Percentiles rank a stretch among this genome's conserved stretches.
Conservation (phyloP, 2,797 vertebrate genomes). For the Percopsis omiscomaycus region DNA sequence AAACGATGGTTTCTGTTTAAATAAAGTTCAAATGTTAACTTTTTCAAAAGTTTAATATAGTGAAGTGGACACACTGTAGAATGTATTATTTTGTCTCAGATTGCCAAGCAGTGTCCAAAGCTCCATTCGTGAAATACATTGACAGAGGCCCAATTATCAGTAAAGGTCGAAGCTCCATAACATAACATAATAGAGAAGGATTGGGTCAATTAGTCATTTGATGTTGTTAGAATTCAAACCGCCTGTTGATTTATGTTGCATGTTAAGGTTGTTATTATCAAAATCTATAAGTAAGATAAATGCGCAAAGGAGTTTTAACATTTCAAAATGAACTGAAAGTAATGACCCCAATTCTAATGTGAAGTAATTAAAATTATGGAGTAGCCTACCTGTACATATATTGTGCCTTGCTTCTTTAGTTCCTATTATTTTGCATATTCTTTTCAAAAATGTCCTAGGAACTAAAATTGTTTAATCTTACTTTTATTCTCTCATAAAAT, state of each 20-base stretch:
- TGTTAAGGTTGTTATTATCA: constrained; percentile 30
- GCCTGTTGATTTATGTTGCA: not conserved
- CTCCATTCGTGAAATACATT: too few relatives aligned
- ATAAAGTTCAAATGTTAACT: constrained; percentile 63
- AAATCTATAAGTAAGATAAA: constrained; percentile 38
- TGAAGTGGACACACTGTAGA: constrained; percentile 72
- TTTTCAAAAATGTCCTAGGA: constrained; percentile 11
- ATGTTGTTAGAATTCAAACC: too few relatives aligned
- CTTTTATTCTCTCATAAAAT: constrained; percentile 34
- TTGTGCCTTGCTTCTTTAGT: constrained; percentile 81
- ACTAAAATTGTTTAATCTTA: constrained; percentile 38
- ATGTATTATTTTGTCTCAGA: constrained; percentile 67
- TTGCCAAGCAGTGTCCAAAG: constrained; percentile 48
- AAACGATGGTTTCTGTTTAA: constrained; percentile 39
- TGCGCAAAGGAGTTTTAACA: constrained; percentile 17
- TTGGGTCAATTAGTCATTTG: too few relatives aligned
- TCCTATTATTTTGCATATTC: constrained; percentile 40
- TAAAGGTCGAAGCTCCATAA: constrained; percentile 57
- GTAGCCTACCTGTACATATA: constrained; percentile 36
- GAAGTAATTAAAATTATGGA: constrained; percentile 52
- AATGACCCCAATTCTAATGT: constrained; percentile 22
- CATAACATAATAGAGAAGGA: constrained; percentile 36
- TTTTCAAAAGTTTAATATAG: constrained; percentile 61
- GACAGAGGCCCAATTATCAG: constrained; percentile 3
- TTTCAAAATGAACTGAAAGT: constrained; percentile 22